Percentiles rank a stretch among this genome's conserved stretches.
These are phyloP conservation scores for Leptestheria dahalacensis DNA, from an alignment of 1,140 invertebrate genomes.

Conservation along the genomic window DNA sequence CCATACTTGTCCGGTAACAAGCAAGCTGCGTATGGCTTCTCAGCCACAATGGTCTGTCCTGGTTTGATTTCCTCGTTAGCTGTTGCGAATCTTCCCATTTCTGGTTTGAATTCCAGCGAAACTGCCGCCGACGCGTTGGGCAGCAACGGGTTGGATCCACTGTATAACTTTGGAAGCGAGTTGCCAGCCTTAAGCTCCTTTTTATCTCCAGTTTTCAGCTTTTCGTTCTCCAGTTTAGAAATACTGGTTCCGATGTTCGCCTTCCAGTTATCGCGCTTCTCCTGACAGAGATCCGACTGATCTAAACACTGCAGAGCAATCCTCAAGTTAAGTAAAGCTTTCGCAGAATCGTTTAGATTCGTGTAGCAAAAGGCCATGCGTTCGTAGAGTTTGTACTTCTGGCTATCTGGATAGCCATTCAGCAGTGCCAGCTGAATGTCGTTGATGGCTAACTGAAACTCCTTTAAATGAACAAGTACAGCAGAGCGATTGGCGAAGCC, in stretches of 20 bases:
- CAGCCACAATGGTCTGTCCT: constrained; percentile 46
- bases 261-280: constrained; percentile 45
- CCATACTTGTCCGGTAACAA: constrained; percentile 53
- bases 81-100: constrained; percentile 41
- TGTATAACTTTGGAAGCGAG: neutral
- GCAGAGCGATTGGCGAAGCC: constrained; percentile 76
- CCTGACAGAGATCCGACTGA: constrained; percentile 39
- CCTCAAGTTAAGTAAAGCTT: constrained; percentile 48
- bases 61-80: constrained; percentile 45
- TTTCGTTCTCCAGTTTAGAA: neutral
- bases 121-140: constrained; percentile 7
- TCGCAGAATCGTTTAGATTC: constrained; percentile 47
- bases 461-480: constrained; percentile 58
- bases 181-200: too few relatives aligned
- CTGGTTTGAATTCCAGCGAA: constrained; percentile 29
- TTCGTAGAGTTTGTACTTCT: constrained; percentile 60
- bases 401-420: constrained; percentile 52
- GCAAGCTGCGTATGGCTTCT: constrained; percentile 54
- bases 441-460: constrained; percentile 43
- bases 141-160: neutral
- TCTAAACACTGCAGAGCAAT: constrained; percentile 44
- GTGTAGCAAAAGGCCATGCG: constrained; percentile 55
- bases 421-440: constrained; percentile 53
- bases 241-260: neutral
- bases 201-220: neutral